Evolutionary conservation across 2,797 vertebrate species (phyloP).

Genomic region (Hippoglossus hippoglossus): DNA sequence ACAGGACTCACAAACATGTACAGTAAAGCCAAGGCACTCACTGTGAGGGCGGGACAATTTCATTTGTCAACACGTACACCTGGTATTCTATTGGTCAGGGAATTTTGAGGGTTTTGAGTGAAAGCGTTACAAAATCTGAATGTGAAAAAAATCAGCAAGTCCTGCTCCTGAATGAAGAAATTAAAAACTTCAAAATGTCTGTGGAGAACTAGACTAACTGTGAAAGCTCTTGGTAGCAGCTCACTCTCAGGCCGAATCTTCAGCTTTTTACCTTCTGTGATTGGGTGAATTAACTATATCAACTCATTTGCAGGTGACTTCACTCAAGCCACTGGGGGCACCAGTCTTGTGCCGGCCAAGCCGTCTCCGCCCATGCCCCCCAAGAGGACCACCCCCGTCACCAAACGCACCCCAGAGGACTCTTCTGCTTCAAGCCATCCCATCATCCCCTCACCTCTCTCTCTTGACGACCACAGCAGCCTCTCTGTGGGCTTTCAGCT

Average conservation of each 20-base stretch:
- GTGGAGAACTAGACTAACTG: too few relatives aligned
- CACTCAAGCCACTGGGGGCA: slow-evolving; percentile 83
- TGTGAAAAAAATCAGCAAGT: too few relatives aligned
- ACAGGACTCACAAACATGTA: too few relatives aligned
- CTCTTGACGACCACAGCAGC: slow-evolving; percentile 78
- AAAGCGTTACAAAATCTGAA: too few relatives aligned
- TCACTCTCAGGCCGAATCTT: not conserved
- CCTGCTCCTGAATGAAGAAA: too few relatives aligned
- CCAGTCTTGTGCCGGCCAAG: slow-evolving; percentile 84
- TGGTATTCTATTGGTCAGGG: too few relatives aligned
- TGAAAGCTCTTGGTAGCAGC: too few relatives aligned
- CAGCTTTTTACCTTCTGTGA: not conserved
- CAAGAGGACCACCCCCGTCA: slow-evolving; percentile 90
- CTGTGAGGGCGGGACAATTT: too few relatives aligned
- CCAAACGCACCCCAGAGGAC: slow-evolving; percentile 80
- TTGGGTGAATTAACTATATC: slow-evolving; percentile 6
- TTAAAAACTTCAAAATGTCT: too few relatives aligned
- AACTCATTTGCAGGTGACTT: slow-evolving; percentile 87
- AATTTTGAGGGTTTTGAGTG: too few relatives aligned
- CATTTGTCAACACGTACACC: too few relatives aligned
- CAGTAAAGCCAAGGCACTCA: too few relatives aligned
- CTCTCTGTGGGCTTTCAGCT: slow-evolving; percentile 81
- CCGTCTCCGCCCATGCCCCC: slow-evolving; percentile 95
- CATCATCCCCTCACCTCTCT: slow-evolving; percentile 61
- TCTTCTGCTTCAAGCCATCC: slow-evolving; percentile 55